phyloP scores from a whole-genome alignment of 2,888 invertebrate species.

The Megamerina dolium region DNA sequence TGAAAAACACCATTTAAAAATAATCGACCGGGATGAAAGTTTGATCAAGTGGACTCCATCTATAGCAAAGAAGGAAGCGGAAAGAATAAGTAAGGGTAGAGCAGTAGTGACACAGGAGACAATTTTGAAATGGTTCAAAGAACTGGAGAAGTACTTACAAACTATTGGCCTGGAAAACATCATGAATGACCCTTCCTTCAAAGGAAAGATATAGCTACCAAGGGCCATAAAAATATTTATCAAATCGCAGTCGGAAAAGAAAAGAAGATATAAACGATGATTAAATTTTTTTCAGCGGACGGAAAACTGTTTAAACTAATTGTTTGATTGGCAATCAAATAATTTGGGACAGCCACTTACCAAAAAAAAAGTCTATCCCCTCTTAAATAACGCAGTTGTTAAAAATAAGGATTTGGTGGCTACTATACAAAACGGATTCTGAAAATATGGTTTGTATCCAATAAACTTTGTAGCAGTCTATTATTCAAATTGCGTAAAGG shows the following conservation, averaged over 20 bases:
- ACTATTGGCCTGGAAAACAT: constrained; percentile 10
- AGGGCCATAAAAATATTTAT: too few relatives aligned
- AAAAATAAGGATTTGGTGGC: constrained; percentile 2
- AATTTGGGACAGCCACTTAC: constrained; percentile 2
- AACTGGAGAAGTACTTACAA: constrained; percentile 12
- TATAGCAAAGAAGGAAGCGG: constrained; percentile 10
- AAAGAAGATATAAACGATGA: too few relatives aligned
- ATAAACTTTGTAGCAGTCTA: constrained; percentile 7
- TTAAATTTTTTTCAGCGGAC: too few relatives aligned
- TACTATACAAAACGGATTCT: constrained; percentile 11
- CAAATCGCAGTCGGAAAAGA: too few relatives aligned
- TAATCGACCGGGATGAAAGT: too few relatives aligned
- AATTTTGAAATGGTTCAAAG: constrained; percentile 15
- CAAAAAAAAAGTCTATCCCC: constrained; percentile 13
- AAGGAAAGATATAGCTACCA: constrained; percentile 13
- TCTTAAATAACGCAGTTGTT: constrained; percentile 4
- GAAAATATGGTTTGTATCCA: constrained; percentile 14
- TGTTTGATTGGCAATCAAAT: constrained; percentile 14
- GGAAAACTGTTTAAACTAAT: too few relatives aligned
- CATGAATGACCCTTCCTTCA: constrained; percentile 4
- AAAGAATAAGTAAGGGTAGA: constrained; percentile 11
- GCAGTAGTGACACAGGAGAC: constrained; percentile 8
- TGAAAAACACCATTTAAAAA: constrained; percentile 8
- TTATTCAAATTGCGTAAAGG: constrained; percentile 7
- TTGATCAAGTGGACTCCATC: constrained; percentile 5